Conservation (phyloP, 2,797 vertebrate species). For the Telmatherina bonti region DNA sequence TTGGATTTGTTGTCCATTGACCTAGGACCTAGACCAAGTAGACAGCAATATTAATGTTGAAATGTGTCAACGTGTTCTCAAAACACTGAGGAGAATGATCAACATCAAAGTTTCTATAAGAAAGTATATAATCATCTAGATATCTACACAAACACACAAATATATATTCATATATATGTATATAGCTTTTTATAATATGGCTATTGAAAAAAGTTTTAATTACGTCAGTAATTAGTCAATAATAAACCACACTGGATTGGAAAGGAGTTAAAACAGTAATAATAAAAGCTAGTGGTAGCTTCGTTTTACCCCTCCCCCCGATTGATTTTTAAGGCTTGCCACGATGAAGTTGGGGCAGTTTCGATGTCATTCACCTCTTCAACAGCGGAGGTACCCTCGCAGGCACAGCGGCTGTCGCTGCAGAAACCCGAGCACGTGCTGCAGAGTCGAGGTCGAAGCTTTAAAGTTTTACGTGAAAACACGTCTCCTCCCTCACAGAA, state of each 20-base stretch:
- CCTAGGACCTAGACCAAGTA: constrained; percentile 71
- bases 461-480: constrained; percentile 1
- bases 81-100: constrained; percentile 85
- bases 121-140: constrained; percentile 90
- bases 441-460: constrained; percentile 2
- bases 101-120: constrained; percentile 87
- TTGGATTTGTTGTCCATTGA: constrained; percentile 71
- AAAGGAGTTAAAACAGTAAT: constrained; percentile 82
- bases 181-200: constrained; percentile 88
- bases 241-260: constrained; percentile 85
- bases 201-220: constrained; percentile 87
- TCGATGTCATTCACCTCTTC: constrained; percentile 48
- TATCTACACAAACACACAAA: constrained; percentile 91
- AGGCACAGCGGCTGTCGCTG: constrained; percentile 44
- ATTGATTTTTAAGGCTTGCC: constrained; percentile 84
- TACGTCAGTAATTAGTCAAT: constrained; percentile 83
- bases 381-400: constrained; percentile 42
- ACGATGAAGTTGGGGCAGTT: constrained; percentile 67
- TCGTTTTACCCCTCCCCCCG: constrained; percentile 44
- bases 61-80: constrained; percentile 82
- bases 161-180: constrained; percentile 87
- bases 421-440: constrained; percentile 42
- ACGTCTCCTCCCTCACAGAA: neutral
- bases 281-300: constrained; percentile 79
- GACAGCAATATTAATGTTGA: constrained; percentile 74